Evolutionary conservation across 2,797 vertebrate genomes (phyloP).

Genomic region (Cichlasoma orientale): DNA sequence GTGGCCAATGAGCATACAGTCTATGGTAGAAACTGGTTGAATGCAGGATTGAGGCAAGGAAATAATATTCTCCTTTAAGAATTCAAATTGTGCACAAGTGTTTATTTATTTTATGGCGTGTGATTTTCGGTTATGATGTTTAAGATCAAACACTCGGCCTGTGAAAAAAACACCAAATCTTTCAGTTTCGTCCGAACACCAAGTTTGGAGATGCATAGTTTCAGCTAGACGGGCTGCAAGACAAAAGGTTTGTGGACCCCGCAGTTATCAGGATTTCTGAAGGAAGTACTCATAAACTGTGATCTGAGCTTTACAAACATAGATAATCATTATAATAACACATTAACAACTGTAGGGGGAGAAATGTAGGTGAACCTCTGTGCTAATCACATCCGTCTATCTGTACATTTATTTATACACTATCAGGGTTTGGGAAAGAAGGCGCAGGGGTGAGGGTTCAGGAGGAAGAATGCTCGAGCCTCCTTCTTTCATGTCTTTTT

Average conservation of each 20-base stretch:
- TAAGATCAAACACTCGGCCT: neutral
- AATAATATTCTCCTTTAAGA: neutral
- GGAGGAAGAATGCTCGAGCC: neutral
- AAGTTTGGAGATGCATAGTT: neutral
- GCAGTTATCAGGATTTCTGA: neutral
- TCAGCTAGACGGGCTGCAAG: neutral
- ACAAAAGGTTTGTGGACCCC: neutral
- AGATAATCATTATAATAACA: neutral
- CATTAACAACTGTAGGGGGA: neutral
- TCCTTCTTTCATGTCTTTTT: neutral
- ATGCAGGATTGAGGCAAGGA: neutral
- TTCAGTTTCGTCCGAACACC: neutral
- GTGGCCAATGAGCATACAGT: neutral
- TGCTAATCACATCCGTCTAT: neutral
- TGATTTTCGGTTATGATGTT: neutral
- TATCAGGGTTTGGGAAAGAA: neutral
- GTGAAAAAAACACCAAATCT: neutral
- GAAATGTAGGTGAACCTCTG: neutral
- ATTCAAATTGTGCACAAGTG: neutral
- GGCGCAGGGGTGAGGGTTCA: neutral
- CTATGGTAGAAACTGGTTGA: neutral
- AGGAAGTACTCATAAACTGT: neutral
- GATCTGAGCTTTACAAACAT: neutral
- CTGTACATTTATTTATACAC: neutral
- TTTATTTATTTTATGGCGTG: neutral